A percentile compares a stretch with the other conserved stretches of the same genome.
These are phyloP conservation scores for Neopelma chrysocephalum DNA, from an alignment of 2,797 vertebrate genomes.

Conservation along the genomic window DNA sequence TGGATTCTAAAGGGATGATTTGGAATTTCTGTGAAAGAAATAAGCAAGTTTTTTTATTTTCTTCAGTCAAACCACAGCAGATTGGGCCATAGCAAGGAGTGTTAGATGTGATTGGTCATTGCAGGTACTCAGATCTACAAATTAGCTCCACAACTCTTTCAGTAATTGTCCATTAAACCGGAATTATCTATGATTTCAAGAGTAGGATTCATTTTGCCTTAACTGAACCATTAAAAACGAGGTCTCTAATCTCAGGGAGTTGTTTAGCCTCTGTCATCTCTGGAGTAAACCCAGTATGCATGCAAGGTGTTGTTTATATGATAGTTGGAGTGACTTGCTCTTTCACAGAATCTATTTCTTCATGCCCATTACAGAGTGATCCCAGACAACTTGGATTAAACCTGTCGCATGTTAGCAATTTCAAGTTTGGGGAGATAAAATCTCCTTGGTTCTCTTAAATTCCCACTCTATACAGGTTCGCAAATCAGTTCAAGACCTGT, in stretches of 20 bases:
- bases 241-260: neutral
- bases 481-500: neutral
- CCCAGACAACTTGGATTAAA: neutral
- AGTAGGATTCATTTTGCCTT: neutral
- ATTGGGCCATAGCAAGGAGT: neutral
- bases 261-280: neutral
- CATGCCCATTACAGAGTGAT: neutral
- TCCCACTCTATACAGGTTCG: neutral
- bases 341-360: neutral
- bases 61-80: neutral
- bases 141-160: neutral
- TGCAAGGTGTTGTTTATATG: fast-evolving
- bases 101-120: neutral
- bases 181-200: neutral
- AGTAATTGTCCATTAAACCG: neutral
- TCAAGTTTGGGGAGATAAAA: neutral
- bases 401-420: neutral
- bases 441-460: neutral
- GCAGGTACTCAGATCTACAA: neutral
- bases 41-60: neutral
- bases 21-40: neutral
- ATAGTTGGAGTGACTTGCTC: neutral
- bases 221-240: neutral
- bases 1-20: neutral
- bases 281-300: neutral